phyloP scores from a whole-genome alignment of 2,888 invertebrate genomes.

The Aleiodes alternator region DNA sequence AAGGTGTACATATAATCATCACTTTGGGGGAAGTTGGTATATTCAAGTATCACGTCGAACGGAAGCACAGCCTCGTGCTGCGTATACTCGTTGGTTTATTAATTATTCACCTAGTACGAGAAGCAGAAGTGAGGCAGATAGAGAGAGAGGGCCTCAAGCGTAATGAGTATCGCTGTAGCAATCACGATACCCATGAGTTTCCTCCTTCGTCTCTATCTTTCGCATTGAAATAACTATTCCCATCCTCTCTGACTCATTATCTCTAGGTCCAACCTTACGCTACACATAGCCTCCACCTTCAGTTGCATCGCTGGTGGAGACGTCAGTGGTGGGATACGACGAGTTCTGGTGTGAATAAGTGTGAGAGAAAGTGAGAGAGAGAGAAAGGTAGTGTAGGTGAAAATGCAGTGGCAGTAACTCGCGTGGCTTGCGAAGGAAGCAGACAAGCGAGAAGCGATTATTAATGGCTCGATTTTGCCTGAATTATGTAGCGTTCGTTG shows the following conservation, averaged over 20 bases:
- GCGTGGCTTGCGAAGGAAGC: slow-evolving; percentile 33
- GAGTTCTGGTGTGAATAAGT: neutral
- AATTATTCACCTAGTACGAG: slow-evolving; percentile 58
- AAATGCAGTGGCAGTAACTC: slow-evolving; percentile 16
- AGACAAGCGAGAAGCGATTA: slow-evolving; percentile 55
- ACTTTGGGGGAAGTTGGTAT: neutral
- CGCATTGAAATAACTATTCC: neutral
- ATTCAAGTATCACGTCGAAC: slow-evolving; percentile 5
- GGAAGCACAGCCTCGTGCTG: slow-evolving; percentile 46
- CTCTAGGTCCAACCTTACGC: slow-evolving; percentile 1
- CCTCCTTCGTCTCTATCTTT: slow-evolving; percentile 18
- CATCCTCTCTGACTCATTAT: slow-evolving; percentile 22
- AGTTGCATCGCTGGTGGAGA: slow-evolving; percentile 10
- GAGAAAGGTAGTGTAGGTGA: neutral
- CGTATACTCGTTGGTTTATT: slow-evolving; percentile 52
- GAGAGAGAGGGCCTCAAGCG: slow-evolving; percentile 38
- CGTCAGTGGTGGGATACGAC: slow-evolving; percentile 10
- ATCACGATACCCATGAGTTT: slow-evolving; percentile 27
- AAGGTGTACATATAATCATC: slow-evolving; percentile 16
- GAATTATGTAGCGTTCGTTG: slow-evolving; percentile 57
- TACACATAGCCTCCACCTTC: slow-evolving; percentile 12
- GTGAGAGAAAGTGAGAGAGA: neutral
- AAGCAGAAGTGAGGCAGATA: slow-evolving; percentile 34
- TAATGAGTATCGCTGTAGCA: slow-evolving; percentile 58
- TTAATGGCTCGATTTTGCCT: slow-evolving; percentile 60